Base-by-base conservation (phyloP, 2,797 vertebrate genomes). In the Echiichthys vipera region DNA sequence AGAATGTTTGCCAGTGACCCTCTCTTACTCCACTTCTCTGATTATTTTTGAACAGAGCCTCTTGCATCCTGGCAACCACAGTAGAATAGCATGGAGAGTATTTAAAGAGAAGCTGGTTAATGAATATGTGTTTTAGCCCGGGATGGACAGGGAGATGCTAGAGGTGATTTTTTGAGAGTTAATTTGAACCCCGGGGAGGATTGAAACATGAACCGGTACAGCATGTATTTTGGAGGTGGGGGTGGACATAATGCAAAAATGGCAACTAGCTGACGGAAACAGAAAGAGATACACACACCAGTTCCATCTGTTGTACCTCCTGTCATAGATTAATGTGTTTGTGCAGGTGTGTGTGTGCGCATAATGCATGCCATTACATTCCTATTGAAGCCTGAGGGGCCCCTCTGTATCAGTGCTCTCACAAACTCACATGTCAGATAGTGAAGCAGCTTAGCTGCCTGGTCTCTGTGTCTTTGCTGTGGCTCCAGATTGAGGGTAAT, bases 401-500 rank as follows among this genome's bases (percentile, higher is more conserved):
- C 76, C 43, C 64, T 54, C n/a, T 36, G 56, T 77, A 72, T 72
- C 47, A 61, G 42, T 42, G 36, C 36, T 72, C 34, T 22, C 30
- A 50, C 46, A 47, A 20, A 78, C 65, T 50, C 53, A 22, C 51
- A 27, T 56, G 73, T 55, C 40, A 58, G 34, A 74, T 61, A 65
- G 47, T 39, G 20, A 46, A 49, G 43, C 43, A 30, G n/a, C 0
- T 63, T 46, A 45, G 54, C 20, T 10, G 51, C 39, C 15, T 24
- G 53, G n/a, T 27, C 54, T 74, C 55, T 17, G 22, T 42, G 55
- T 34, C 25, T 54, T 30, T 14, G 66, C 42, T 53, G 40, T 27
- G n/a, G 20, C 58, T 56, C 22, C 64, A 79, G 80, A 84, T 74
- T 78, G 66, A 85, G 79, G 80, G 47, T 84, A 84, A 87, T 88